Conservation (phyloP, 2,113 vertebrate genomes). For the Corythaixoides concolor region DNA sequence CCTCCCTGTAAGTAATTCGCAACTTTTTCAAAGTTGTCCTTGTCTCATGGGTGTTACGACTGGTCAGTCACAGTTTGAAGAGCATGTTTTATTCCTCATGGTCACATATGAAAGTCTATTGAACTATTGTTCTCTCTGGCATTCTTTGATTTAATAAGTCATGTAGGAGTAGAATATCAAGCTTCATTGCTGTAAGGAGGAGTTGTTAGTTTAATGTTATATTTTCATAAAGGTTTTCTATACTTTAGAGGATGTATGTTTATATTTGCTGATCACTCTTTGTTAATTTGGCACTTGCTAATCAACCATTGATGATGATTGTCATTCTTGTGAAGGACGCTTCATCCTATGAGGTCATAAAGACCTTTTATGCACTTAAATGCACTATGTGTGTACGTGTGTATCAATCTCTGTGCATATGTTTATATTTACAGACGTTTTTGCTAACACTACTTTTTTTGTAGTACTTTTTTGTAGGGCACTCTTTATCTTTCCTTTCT, state of each 20-base stretch:
- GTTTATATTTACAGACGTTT: neutral
- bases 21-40: slow-evolving; percentile 4
- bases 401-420: neutral
- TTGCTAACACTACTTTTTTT: neutral
- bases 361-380: neutral
- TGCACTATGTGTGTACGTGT: neutral
- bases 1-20: slow-evolving; percentile 20
- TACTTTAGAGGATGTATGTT: neutral
- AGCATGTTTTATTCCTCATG: neutral
- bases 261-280: neutral
- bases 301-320: neutral
- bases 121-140: neutral
- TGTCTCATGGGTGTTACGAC: neutral
- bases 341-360: neutral
- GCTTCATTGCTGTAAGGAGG: neutral
- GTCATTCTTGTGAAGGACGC: neutral
- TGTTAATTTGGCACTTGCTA: slow-evolving; percentile 31
- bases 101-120: neutral
- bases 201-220: neutral
- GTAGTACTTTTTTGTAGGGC: too few relatives aligned
- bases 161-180: neutral
- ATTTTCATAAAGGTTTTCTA: neutral
- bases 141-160: neutral
- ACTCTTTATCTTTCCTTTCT: neutral
- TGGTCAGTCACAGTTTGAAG: neutral